Base-by-base conservation (phyloP, 2,797 vertebrate species). In the Paedocypris micromegethes region DNA sequence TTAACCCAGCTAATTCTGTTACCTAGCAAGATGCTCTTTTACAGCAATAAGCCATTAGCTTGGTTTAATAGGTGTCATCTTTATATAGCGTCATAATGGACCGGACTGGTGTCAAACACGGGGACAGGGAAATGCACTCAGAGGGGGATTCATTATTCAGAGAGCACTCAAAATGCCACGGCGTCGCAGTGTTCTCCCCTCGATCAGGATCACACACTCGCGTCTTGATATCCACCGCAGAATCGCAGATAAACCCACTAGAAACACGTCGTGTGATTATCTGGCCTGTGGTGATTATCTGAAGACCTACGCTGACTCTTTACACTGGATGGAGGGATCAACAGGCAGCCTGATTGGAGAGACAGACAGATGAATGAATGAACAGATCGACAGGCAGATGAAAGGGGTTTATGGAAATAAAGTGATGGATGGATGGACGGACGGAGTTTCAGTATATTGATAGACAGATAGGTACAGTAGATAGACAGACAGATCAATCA, bases 51-150 rank as follows among this genome's bases (percentile, higher is more conserved):
- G 45, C 71, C 71, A 78, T 83, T 80, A 82, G 49, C 58, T 61
- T 44, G 48, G 9, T 70, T 59, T 77, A 65, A 79, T 74, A 75
- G 53, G 67, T 67, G 67, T 60, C 53, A 65, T 68, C 67, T 64
- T 64, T 79, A 72, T 73, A 77, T 63, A 46, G 63, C 41, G 64
- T 51, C 72, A 75, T 78, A 75, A 55, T 71, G 71, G 77, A 63
- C 76, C 46, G 44, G 50, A 40, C 41, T 45, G 42, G 72, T 58
- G 64, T 70, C 2, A 47, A 70, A 45, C 23, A 74, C 74, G 55
- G 75, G 55, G 64, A 85, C 65, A 72, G 75, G 56, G 56, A 66
- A 80, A 81, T 77, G 68, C 73, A 68, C 77, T 82, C 57, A 72
- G 49, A 46, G 66, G 49, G 42, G 57, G 46, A 72, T 78, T 64